Percentiles rank a stretch among this genome's conserved stretches.
These are phyloP conservation scores for Cotesia congregata DNA, from an alignment of 2,888 invertebrate species.

Conservation along the genomic window DNA sequence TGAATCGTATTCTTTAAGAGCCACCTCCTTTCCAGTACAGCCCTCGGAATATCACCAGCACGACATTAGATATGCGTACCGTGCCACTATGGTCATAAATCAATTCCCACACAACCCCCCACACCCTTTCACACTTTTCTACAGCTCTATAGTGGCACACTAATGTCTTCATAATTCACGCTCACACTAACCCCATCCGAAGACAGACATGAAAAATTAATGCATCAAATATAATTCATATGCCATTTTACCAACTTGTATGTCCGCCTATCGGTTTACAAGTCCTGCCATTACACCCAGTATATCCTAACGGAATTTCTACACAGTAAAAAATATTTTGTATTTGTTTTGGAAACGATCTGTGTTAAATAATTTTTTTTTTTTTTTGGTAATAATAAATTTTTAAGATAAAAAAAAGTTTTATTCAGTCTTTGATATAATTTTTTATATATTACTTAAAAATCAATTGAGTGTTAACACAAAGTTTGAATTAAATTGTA, in stretches of 20 bases:
- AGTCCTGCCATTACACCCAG: neutral
- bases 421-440: no score
- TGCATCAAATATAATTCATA: slow-evolving; percentile 56
- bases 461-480: no score
- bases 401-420: no score
- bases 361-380: no score
- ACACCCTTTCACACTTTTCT: slow-evolving; percentile 43
- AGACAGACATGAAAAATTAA: slow-evolving; percentile 62
- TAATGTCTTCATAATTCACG: slow-evolving; percentile 70
- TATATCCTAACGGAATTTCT: no score
- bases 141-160: slow-evolving; percentile 41
- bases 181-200: slow-evolving; percentile 61
- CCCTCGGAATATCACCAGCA: slow-evolving; percentile 57
- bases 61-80: slow-evolving; percentile 67
- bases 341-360: no score
- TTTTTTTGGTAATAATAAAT: no score
- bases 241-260: slow-evolving; percentile 24
- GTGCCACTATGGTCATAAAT: slow-evolving; percentile 66
- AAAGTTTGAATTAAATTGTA: no score
- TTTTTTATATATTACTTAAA: no score
- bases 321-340: no score
- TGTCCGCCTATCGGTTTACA: neutral
- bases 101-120: slow-evolving; percentile 65
- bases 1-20: slow-evolving; percentile 62
- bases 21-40: slow-evolving; percentile 52